These are phyloP conservation scores for Isurus oxyrinchus DNA, from an alignment of 2,113 vertebrate genomes.

Conservation along the genomic window DNA sequence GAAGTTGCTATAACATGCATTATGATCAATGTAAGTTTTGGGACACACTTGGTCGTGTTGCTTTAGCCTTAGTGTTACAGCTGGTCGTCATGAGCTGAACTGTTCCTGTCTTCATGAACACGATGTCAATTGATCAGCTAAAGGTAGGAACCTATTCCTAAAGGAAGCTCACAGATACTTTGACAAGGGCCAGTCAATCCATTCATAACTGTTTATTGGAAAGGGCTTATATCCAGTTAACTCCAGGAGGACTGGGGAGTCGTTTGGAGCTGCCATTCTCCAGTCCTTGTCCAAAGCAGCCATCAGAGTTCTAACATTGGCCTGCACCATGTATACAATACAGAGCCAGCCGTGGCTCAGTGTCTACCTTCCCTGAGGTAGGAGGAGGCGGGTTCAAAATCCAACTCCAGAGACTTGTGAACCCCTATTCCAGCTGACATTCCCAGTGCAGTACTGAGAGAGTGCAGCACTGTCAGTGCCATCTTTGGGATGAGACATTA, in stretches of 20 bases:
- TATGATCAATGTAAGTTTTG: neutral
- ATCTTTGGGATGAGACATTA: neutral
- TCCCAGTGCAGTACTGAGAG: neutral
- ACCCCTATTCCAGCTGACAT: neutral
- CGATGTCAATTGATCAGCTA: conserved; percentile 62
- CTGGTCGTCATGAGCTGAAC: neutral
- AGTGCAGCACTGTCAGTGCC: neutral
- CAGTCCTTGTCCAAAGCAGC: conserved; percentile 54
- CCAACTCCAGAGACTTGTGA: neutral
- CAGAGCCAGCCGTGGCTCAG: neutral
- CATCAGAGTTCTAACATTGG: neutral
- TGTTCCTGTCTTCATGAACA: conserved; percentile 33
- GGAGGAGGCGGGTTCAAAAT: neutral
- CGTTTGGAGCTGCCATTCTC: conserved; percentile 66
- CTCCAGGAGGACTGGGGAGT: conserved; percentile 63
- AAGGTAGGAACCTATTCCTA: conserved; percentile 60
- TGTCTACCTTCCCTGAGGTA: neutral
- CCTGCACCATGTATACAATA: no score
- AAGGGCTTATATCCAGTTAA: conserved; percentile 70
- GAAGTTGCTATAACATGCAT: neutral
- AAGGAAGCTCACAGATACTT: conserved; percentile 65
- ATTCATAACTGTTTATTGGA: conserved; percentile 68
- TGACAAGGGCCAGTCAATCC: conserved; percentile 60
- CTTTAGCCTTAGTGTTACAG: neutral
- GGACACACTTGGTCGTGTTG: neutral